Evolutionary conservation across 2,888 invertebrate genomes (phyloP).

Genomic region (Eretmocerus hayati): DNA sequence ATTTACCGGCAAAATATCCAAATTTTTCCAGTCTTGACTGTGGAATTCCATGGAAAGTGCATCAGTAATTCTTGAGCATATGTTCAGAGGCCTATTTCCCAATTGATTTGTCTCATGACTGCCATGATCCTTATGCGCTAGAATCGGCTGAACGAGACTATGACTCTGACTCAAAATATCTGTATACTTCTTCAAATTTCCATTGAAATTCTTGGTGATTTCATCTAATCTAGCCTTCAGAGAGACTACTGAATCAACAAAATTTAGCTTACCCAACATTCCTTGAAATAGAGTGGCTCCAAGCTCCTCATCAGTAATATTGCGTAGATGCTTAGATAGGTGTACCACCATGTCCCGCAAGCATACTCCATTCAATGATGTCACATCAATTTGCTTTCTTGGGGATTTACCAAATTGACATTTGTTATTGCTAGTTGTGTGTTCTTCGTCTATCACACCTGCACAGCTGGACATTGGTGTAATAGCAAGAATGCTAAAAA

Average conservation of each 20-base stretch:
- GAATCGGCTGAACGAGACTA: conserved; percentile 33
- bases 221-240: conserved; percentile 29
- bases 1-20: conserved; percentile 37
- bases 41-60: conserved; percentile 33
- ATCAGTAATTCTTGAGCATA: conserved; percentile 36
- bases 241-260: conserved; percentile 29
- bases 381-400: conserved; percentile 40
- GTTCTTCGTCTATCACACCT: conserved; percentile 18
- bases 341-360: conserved; percentile 39
- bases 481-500: too few species aligned
- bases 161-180: conserved; percentile 33
- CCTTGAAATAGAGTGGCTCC: conserved; percentile 38
- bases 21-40: conserved; percentile 38
- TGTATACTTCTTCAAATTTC: conserved; percentile 33
- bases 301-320: conserved; percentile 37
- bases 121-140: conserved; percentile 27
- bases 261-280: conserved; percentile 37
- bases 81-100: conserved; percentile 25
- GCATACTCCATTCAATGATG: conserved; percentile 39
- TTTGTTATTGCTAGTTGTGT: conserved; percentile 19
- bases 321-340: conserved; percentile 32
- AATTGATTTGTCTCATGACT: conserved; percentile 25
- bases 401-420: conserved; percentile 38
- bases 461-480: conserved; percentile 1
- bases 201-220: conserved; percentile 35